phyloP scores from a whole-genome alignment of 2,888 invertebrate genomes.

The Molorchus minor region DNA sequence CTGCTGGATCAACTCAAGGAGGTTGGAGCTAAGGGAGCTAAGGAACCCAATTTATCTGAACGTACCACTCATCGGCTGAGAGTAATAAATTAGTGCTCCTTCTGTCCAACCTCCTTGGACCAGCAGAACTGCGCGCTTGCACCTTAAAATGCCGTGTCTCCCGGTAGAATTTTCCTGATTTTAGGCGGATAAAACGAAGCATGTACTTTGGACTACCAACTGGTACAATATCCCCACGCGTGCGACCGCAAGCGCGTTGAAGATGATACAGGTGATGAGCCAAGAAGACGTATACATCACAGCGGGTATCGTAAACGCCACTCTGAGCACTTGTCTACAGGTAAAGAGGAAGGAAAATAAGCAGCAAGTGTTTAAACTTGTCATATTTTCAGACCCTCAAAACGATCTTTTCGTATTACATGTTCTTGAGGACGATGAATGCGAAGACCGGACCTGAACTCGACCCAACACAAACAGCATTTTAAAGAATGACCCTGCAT shows the following conservation, averaged over 20 bases:
- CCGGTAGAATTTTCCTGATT: no score
- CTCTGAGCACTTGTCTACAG: neutral
- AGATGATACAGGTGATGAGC: slow-evolving; percentile 1
- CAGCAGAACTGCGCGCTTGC: no score
- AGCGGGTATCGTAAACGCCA: neutral
- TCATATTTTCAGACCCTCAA: slow-evolving; percentile 12
- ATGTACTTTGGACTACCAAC: neutral
- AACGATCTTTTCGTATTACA: slow-evolving; percentile 12
- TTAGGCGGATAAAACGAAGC: slow-evolving; percentile 8
- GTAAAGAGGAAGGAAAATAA: neutral
- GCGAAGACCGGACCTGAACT: neutral
- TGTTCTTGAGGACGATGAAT: slow-evolving; percentile 11
- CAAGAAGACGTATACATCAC: slow-evolving; percentile 2
- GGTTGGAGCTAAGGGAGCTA: no score
- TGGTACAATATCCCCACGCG: slow-evolving; percentile 1
- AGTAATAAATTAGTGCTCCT: no score
- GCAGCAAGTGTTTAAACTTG: neutral
- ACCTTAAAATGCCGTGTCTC: no score
- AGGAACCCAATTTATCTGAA: no score
- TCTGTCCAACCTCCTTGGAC: no score
- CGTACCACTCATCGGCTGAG: no score
- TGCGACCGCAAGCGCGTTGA: neutral
- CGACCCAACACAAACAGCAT: neutral
- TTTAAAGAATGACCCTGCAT: neutral
- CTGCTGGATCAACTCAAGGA: neutral